Evolutionary conservation across 64 coral and sea anemone species (phyloP), one percentile per base, ranked within the genome.

Genomic region (Stichodactyla mertensii): DNA sequence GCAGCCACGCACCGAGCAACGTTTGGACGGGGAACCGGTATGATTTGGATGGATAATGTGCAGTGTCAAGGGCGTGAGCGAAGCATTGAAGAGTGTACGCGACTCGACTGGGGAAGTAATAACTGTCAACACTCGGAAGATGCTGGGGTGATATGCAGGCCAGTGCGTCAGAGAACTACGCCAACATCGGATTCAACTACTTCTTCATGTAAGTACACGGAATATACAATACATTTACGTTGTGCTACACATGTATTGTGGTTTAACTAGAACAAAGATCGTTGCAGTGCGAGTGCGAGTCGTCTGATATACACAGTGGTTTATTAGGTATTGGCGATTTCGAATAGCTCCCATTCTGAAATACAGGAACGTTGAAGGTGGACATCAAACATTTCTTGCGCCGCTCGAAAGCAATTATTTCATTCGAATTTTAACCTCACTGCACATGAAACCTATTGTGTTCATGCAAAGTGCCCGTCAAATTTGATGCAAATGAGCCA

Each of bases 41-140:
- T 4, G 53, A 81, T 81, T 54, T 81, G 78, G 78, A 53, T 81
- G 78, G 78, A 81, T 53, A 81, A 81, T 55, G 78, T 81, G 15
- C 78, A 55, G 10, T 81, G 78, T 81, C 51, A 20, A 16, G 78
- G 78, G 19, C 16, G n/a, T 81, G 78, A 81, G 10, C 52, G 18
- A 51, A 53, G 51, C 51, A 55, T 81, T 18, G 78, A 81, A 52
- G 78, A 81, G 12, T 81, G 78, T 81, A 53, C 78, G 51, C 14
- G 53, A 53, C 16, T 53, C 4, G 52, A 55, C 51, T 81, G 78
- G 78, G 78, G 78, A 16, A 53, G 7, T 4, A 53, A 55, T 81
- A 81, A 81, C 53, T 81, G 78, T 81, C 51, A 22, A 52, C 78
- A 81, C 78, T 81, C 53, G 0, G 78, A 81, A 20, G 78, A 81